Percentiles rank a stretch among this genome's conserved stretches.
Conservation (phyloP, 2,113 vertebrate species). For the Notarius lentiginosus region DNA sequence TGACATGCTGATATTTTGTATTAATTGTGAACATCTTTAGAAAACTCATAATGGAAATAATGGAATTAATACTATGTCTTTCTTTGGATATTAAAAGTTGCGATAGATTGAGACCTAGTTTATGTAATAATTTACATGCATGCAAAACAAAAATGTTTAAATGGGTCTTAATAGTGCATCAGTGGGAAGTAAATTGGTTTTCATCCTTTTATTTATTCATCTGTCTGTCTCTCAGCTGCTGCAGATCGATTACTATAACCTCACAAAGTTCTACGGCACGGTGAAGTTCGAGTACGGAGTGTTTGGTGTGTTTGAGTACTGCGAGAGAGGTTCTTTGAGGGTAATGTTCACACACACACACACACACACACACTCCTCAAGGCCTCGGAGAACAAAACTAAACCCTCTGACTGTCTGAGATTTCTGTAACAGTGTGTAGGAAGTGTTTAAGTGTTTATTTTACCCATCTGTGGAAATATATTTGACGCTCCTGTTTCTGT, state of each 20-base stretch:
- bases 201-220: not conserved
- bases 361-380: not conserved
- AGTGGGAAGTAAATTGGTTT: not conserved
- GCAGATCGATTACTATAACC: slow-evolving; percentile 93
- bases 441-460: not conserved
- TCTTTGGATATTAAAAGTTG: not conserved
- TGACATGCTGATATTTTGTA: not conserved
- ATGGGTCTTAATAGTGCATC: not conserved
- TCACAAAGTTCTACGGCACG: slow-evolving; percentile 97
- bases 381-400: not conserved
- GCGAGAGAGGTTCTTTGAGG: slow-evolving; percentile 91
- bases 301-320: slow-evolving; percentile 90
- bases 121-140: not conserved
- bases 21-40: too few species aligned
- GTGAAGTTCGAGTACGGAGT: slow-evolving; percentile 89
- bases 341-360: slow-evolving; percentile 64
- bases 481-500: not conserved
- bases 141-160: not conserved
- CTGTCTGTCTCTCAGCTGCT: slow-evolving; percentile 74
- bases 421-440: not conserved
- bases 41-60: not conserved
- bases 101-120: not conserved
- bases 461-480: not conserved
- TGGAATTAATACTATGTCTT: not conserved
- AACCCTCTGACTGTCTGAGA: not conserved